Conservation (phyloP, 2,113 vertebrate genomes). For the Zootoca vivipara region DNA sequence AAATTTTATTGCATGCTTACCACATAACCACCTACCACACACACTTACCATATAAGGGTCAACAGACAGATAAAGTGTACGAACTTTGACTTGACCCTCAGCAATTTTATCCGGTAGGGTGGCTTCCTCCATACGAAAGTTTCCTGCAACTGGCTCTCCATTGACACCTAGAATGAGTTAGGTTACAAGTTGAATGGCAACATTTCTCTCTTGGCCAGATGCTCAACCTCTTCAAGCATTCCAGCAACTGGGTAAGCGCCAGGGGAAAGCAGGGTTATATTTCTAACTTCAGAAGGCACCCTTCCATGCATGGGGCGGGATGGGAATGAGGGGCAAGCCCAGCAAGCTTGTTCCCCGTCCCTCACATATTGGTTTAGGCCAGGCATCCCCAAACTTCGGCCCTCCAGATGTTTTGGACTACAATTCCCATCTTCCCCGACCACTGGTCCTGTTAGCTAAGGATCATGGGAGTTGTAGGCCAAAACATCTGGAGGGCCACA, state of each 20-base stretch:
- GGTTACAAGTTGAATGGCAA: not conserved
- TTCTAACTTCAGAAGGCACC: not conserved
- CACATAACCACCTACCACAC: not conserved
- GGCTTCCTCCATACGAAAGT: conserved; percentile 85
- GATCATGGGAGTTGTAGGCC: no score
- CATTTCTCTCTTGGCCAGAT: not conserved
- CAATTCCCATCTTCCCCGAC: no score
- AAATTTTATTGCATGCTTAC: not conserved
- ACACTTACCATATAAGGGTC: conserved; percentile 94
- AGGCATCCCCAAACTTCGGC: no score
- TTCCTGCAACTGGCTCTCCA: conserved; percentile 84
- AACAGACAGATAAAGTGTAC: conserved; percentile 92
- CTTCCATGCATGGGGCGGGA: not conserved
- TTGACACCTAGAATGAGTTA: conserved; percentile 78
- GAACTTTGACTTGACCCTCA: conserved; percentile 82
- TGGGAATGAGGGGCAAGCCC: not conserved
- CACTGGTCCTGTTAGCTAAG: no score
- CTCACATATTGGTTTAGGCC: no score
- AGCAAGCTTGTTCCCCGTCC: not conserved
- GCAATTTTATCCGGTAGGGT: conserved; percentile 73
- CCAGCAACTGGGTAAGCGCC: no score
- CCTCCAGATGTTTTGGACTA: no score
- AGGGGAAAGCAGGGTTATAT: not conserved
- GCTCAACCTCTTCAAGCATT: no score
- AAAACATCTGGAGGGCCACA: no score